These are phyloP conservation scores for Ptilonorhynchus violaceus DNA, from an alignment of 2,113 vertebrate species.

Conservation along the genomic window DNA sequence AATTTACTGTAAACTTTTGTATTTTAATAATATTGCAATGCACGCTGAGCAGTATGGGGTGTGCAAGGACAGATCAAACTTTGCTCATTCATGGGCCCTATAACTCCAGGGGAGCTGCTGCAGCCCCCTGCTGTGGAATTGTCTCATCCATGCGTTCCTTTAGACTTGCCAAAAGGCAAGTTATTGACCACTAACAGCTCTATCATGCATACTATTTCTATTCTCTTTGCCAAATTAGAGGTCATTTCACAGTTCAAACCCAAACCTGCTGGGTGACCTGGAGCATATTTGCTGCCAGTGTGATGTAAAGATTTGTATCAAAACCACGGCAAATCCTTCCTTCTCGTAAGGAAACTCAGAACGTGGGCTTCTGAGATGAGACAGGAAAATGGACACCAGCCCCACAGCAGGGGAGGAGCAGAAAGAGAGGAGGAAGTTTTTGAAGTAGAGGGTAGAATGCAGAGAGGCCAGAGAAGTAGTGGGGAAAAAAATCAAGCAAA, in stretches of 20 bases:
- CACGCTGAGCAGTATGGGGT: background rate
- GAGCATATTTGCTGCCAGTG: background rate
- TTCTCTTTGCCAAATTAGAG: background rate
- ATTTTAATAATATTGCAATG: background rate
- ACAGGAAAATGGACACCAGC: background rate
- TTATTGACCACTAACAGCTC: background rate
- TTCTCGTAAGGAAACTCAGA: background rate
- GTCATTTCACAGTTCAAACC: background rate
- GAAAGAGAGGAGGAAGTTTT: background rate
- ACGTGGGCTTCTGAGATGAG: background rate
- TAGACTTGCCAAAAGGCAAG: background rate
- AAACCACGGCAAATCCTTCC: background rate
- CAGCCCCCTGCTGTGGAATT: background rate
- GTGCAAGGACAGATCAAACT: background rate
- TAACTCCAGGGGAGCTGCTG: background rate
- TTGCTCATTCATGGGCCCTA: accelerated
- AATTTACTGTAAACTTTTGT: background rate
- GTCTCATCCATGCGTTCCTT: background rate
- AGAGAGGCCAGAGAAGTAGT: background rate
- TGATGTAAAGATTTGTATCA: slow-evolving; percentile 15
- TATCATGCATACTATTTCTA: no score
- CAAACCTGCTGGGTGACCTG: slow-evolving; percentile 29
- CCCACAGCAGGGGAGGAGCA: background rate
- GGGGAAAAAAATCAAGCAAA: background rate
- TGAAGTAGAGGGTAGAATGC: background rate